phyloP scores from a whole-genome alignment of 2,113 vertebrate genomes.

The Carassius auratus region DNA sequence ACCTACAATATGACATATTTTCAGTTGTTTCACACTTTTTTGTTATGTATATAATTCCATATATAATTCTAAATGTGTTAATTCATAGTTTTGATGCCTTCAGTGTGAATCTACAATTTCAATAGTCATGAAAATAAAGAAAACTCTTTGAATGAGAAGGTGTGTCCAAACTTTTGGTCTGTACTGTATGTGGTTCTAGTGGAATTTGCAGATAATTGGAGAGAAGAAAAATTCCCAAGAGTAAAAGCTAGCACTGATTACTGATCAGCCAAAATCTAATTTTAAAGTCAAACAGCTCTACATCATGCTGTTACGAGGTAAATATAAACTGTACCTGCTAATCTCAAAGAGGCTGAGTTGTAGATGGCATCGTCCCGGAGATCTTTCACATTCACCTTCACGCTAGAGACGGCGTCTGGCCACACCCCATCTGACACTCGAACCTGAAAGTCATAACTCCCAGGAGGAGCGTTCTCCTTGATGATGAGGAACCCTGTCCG shows the following conservation, averaged over 20 bases:
- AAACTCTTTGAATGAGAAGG: too few relatives aligned
- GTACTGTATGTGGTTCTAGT: background rate
- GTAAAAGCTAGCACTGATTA: background rate
- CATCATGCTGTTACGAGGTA: background rate
- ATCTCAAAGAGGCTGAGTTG: constrained; percentile 81
- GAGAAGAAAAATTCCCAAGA: background rate
- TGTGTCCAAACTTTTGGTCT: too few relatives aligned
- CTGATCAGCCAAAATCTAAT: background rate
- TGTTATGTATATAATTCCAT: too few relatives aligned
- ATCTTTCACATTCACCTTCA: constrained; percentile 81
- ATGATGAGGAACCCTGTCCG: constrained; percentile 85
- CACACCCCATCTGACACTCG: constrained; percentile 86
- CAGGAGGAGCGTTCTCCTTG: constrained; percentile 80
- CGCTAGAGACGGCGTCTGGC: constrained; percentile 82
- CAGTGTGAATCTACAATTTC: too few relatives aligned
- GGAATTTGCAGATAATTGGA: background rate
- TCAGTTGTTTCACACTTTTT: too few relatives aligned
- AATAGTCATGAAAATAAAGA: too few relatives aligned
- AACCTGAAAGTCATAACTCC: constrained; percentile 81
- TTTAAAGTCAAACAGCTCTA: background rate
- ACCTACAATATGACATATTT: too few relatives aligned
- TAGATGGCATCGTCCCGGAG: constrained; percentile 82
- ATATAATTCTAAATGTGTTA: too few relatives aligned
- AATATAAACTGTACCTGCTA: constrained; percentile 76
- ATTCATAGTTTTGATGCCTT: too few relatives aligned